phyloP scores from a whole-genome alignment of 2,797 vertebrate genomes.

The Craterocephalus amniculus region DNA sequence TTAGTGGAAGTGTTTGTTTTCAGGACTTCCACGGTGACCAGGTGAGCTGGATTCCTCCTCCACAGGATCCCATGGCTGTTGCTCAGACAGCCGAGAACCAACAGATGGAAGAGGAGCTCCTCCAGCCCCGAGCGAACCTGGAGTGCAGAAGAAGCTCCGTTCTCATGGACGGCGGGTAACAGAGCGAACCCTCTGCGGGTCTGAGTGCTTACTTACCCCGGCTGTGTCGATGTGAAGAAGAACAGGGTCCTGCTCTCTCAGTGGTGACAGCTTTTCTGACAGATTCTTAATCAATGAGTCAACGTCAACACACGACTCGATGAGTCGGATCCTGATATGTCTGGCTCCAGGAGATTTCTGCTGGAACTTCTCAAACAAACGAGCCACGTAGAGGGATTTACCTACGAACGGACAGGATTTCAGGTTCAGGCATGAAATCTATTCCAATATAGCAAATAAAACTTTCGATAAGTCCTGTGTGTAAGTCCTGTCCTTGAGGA shows the following conservation, averaged over 20 bases:
- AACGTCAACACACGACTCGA: conserved; percentile 69
- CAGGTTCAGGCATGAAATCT: background rate
- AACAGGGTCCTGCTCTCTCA: conserved; percentile 73
- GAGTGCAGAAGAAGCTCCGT: background rate
- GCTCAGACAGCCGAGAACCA: conserved; percentile 80
- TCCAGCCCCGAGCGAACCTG: conserved; percentile 82
- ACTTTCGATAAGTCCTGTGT: no score
- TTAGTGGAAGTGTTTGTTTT: conserved; percentile 37
- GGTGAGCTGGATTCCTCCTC: conserved; percentile 78
- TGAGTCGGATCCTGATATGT: conserved; percentile 72
- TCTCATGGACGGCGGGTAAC: background rate
- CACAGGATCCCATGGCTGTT: conserved; percentile 80
- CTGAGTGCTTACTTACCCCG: conserved; percentile 67
- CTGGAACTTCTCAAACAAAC: conserved; percentile 75
- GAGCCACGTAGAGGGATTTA: conserved; percentile 81
- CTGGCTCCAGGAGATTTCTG: conserved; percentile 43
- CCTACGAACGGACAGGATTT: conserved; percentile 55
- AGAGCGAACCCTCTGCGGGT: background rate
- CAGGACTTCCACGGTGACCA: conserved; percentile 80
- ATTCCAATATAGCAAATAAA: no score
- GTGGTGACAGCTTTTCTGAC: conserved; percentile 47
- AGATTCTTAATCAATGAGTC: conserved; percentile 74
- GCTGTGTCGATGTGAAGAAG: conserved; percentile 82
- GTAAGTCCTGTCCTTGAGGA: no score
- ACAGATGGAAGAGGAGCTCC: conserved; percentile 80